These are phyloP conservation scores for Trissolcus basalis DNA, from an alignment of 1,140 invertebrate genomes.

Conservation along the genomic window DNA sequence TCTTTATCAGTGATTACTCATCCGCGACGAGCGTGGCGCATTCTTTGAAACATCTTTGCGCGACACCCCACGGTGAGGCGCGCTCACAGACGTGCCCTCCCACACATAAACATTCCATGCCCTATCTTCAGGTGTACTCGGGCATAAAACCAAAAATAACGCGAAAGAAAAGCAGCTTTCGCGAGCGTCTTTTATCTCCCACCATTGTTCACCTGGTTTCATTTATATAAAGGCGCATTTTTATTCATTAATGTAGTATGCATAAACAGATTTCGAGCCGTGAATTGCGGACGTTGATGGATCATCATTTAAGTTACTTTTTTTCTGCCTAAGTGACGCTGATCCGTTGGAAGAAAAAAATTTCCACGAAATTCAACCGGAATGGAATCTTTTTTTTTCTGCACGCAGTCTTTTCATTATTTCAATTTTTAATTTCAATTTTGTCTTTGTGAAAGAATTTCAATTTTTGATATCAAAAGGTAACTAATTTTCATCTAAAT, in stretches of 20 bases:
- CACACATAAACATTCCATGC: slow-evolving; percentile 35
- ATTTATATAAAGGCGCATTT: slow-evolving; percentile 11
- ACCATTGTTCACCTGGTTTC: background rate
- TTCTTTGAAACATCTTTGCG: slow-evolving; percentile 44
- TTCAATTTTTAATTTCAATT: too few relatives aligned
- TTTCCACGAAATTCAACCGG: too few relatives aligned
- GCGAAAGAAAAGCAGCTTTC: slow-evolving; percentile 12
- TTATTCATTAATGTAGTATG: slow-evolving; percentile 39
- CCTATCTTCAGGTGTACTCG: slow-evolving; percentile 44
- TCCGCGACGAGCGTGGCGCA: slow-evolving; percentile 34
- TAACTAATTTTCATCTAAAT: too few relatives aligned
- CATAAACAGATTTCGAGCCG: slow-evolving; percentile 6
- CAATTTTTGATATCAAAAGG: too few relatives aligned
- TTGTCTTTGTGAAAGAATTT: too few relatives aligned
- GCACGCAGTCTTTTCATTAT: too few relatives aligned
- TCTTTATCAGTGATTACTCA: slow-evolving; percentile 50
- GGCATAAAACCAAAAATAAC: slow-evolving; percentile 49
- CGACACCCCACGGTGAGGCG: slow-evolving; percentile 22
- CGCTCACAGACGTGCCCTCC: slow-evolving; percentile 9
- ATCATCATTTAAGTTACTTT: slow-evolving; percentile 28
- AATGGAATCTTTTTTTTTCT: too few relatives aligned
- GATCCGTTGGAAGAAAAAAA: background rate
- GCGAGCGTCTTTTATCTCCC: slow-evolving; percentile 5
- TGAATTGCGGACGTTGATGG: slow-evolving; percentile 13
- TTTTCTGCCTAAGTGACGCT: slow-evolving; percentile 17